These are phyloP conservation scores for Amphiprion ocellaris DNA, from an alignment of 2,113 vertebrate genomes.

Conservation along the genomic window DNA sequence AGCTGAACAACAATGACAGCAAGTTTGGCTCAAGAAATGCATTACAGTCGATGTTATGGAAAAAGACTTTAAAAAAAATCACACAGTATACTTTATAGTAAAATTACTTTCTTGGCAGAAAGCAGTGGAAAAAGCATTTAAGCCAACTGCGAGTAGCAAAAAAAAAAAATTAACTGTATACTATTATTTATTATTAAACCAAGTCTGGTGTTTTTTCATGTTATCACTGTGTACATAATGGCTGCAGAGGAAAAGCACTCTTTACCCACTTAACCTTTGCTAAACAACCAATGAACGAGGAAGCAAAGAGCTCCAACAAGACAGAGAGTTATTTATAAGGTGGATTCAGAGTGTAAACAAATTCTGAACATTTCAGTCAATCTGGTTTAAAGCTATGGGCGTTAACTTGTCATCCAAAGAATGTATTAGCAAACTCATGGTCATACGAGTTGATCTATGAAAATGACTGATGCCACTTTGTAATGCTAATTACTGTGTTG, in stretches of 20 bases:
- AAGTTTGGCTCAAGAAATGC: slow-evolving; percentile 38
- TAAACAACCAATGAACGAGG: slow-evolving; percentile 28
- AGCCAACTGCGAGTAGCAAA: slow-evolving; percentile 23
- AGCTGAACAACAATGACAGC: slow-evolving; percentile 35
- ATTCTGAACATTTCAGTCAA: not conserved
- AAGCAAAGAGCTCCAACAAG: slow-evolving; percentile 3
- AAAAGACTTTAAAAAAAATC: slow-evolving; percentile 40
- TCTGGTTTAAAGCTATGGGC: not conserved
- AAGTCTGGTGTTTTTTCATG: not conserved
- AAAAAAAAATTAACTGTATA: slow-evolving; percentile 39
- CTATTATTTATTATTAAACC: slow-evolving; percentile 39
- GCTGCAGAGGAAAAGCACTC: slow-evolving; percentile 13
- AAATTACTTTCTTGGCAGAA: slow-evolving; percentile 72
- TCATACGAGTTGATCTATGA: not conserved
- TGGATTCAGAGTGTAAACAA: not conserved
- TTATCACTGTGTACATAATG: not conserved
- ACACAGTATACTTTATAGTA: slow-evolving; percentile 35
- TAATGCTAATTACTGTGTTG: too few relatives aligned
- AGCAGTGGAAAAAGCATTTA: slow-evolving; percentile 72
- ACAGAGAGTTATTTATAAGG: not conserved
- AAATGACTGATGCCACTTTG: too few relatives aligned
- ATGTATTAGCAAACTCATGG: not conserved
- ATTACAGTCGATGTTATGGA: slow-evolving; percentile 47
- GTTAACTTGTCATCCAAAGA: not conserved
- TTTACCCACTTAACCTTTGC: slow-evolving; percentile 27